Evolutionary conservation across 1,140 invertebrate species (phyloP), one percentile per base, ranked within the genome.

Genomic region (Ceratina japonica): DNA sequence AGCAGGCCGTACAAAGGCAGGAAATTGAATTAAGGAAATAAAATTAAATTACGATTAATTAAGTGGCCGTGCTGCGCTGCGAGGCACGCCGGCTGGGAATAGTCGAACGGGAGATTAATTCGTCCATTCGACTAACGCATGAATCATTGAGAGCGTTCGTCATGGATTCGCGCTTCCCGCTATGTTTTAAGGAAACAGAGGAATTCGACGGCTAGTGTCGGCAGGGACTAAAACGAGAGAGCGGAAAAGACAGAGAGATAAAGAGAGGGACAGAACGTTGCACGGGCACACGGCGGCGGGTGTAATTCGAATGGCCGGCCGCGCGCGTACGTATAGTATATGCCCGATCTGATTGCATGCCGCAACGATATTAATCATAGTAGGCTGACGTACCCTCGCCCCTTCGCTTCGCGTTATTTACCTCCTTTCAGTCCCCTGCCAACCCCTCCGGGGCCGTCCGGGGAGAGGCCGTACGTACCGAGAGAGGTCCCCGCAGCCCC

Each of bases 261-360:
- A 62, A 66, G 69, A 63, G 22, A 18, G 18, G 54, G 27, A 51
- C 62, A 61, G 20, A 54, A 75, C 70, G 71, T 78, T 73, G 58
- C 27, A 31, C 27, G 4, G 27, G 27, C 27, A 10, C 37, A 37
- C 37, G 37, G 37, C 37, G 37, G 31, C 66, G 66, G 64, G 73
- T 66, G 63, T 85, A 86, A 86, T 86, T 85, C 84, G 73, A 86
- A 86, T 86, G 83, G 83, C 84, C 76, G 83, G 72, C 62, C 79
- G 75, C 61, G 65, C 80, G 65, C 80, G 62, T 81, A 85, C 54
- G 70, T 80, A 64, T 69, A 44, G 37, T 44, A 84, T 87, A 88
- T 85, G 88, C 89, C 87, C 85, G 90, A 90, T 91, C 89, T 87
- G 90, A 90, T 91, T 91, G 90, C 90, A 90, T 91, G 90, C 89